Evolutionary conservation across 2,888 invertebrate genomes (phyloP).

Genomic region (Cerastoderma edule): DNA sequence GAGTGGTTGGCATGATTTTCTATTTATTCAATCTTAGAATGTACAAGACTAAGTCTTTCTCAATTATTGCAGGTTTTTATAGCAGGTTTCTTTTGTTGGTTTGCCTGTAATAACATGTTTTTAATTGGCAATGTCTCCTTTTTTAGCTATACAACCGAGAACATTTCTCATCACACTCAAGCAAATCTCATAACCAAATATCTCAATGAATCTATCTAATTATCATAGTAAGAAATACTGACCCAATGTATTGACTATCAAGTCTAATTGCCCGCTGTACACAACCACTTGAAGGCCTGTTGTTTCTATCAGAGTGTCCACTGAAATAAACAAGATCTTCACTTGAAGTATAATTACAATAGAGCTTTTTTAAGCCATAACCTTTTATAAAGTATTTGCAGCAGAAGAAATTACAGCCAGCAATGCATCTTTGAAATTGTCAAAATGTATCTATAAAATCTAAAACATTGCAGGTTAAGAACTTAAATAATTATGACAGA

Average conservation of each 20-base stretch:
- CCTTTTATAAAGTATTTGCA: not conserved
- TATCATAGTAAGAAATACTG: constrained; percentile 42
- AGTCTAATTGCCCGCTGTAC: constrained; percentile 88
- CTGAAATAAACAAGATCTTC: constrained; percentile 65
- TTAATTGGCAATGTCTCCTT: too few species aligned
- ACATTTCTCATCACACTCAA: too few species aligned
- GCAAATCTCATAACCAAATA: too few species aligned
- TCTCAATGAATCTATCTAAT: too few species aligned
- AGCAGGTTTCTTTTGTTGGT: too few species aligned
- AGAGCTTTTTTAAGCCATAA: not conserved
- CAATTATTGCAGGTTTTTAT: not conserved
- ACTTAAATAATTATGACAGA: not conserved
- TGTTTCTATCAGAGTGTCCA: constrained; percentile 73
- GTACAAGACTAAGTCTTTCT: not conserved
- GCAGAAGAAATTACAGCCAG: not conserved
- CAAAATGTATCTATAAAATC: not conserved
- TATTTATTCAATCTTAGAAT: too few species aligned
- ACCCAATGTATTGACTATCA: constrained; percentile 93
- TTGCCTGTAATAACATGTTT: too few species aligned
- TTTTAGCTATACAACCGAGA: too few species aligned
- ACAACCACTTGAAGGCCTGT: constrained; percentile 76
- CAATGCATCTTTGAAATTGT: too few species aligned
- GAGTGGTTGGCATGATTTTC: too few species aligned
- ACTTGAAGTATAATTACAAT: not conserved
- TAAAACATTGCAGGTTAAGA: not conserved